These are phyloP conservation scores for Platygyra sinensis DNA, from an alignment of 64 coral and sea anemone genomes.

Conservation along the genomic window DNA sequence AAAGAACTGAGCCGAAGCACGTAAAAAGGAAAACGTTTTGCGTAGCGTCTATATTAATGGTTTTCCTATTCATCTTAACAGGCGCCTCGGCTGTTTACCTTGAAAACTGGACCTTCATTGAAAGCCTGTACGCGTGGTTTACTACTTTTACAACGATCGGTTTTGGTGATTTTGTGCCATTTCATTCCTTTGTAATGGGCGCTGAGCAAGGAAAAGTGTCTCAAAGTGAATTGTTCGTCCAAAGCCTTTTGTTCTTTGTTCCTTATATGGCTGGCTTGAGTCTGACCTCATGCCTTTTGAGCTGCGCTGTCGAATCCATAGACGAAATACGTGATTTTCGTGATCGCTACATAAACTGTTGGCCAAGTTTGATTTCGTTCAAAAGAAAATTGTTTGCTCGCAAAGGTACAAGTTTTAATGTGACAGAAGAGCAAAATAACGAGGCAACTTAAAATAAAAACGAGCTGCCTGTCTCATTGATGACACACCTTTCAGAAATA, in stretches of 20 bases:
- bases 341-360: not conserved
- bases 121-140: conserved; percentile 11
- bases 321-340: conserved; percentile 1
- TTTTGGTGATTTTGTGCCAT: conserved; percentile 13
- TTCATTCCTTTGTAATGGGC: not conserved
- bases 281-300: conserved; percentile 12
- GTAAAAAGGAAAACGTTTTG: not conserved
- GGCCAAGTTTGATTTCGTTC: not conserved
- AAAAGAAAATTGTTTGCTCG: no score
- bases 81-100: not conserved
- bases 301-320: not conserved
- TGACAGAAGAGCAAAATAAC: no score
- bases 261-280: not conserved
- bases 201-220: not conserved
- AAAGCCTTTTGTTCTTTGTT: not conserved
- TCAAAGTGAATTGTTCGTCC: not conserved
- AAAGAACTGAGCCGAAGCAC: not conserved
- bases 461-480: no score
- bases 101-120: conserved; percentile 3
- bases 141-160: conserved; percentile 28
- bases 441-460: no score
- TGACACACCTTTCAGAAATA: no score
- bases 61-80: not conserved
- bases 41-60: not conserved
- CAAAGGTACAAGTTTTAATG: no score